A percentile compares a stretch with the other conserved stretches of the same genome.
Evolutionary conservation across 1,140 invertebrate species (phyloP).

Genomic region (Brachionus rotundiformis): DNA sequence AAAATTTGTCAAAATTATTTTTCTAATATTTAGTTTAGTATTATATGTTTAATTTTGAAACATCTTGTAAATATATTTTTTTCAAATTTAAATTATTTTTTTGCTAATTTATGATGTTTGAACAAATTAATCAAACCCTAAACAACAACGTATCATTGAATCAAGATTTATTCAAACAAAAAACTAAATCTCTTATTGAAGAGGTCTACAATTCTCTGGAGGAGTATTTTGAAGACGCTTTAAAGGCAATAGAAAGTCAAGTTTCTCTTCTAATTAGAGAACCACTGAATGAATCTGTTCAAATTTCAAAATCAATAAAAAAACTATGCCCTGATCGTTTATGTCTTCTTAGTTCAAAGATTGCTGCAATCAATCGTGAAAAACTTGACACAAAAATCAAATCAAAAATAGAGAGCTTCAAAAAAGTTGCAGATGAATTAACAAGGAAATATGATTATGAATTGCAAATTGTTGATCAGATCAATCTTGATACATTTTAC

Average conservation of each 20-base stretch:
- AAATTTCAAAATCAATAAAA: background rate
- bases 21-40: no score
- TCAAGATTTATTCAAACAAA: background rate
- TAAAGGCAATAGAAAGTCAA: conserved; percentile 9
- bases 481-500: background rate
- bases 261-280: conserved; percentile 7
- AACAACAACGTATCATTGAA: background rate
- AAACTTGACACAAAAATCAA: background rate
- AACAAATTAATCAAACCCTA: background rate
- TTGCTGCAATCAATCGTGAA: background rate
- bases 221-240: background rate
- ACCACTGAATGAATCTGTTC: background rate
- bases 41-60: no score
- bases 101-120: background rate
- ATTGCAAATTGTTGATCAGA: background rate
- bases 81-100: no score
- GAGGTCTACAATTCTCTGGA: background rate
- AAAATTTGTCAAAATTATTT: no score
- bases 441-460: background rate
- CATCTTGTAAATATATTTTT: no score
- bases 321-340: background rate
- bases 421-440: background rate
- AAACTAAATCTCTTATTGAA: background rate
- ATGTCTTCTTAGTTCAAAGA: background rate
- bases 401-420: conserved; percentile 1